phyloP scores from a whole-genome alignment of 2,113 vertebrate genomes.

The Ammodytes dubius region DNA sequence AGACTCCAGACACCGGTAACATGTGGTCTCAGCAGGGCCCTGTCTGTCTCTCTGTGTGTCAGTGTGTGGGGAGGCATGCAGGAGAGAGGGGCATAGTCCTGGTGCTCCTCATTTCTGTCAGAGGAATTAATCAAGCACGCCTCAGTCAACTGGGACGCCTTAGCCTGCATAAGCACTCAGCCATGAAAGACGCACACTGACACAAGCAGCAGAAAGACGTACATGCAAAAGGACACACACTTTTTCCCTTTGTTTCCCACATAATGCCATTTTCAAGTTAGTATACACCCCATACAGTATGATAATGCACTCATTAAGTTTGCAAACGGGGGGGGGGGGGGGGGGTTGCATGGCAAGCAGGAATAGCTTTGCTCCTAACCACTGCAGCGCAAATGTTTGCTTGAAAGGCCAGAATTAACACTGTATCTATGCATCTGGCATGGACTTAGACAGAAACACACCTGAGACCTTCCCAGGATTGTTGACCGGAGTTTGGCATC shows the following conservation, averaged over 20 bases:
- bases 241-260: background rate
- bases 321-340: slow-evolving; percentile 10
- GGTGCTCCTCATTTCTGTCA: slow-evolving; percentile 63
- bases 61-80: slow-evolving; percentile 28
- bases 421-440: slow-evolving; percentile 5
- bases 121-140: slow-evolving; percentile 72
- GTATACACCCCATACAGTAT: background rate
- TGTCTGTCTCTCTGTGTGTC: slow-evolving; percentile 38
- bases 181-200: slow-evolving; percentile 50
- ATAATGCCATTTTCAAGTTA: background rate
- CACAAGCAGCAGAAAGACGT: slow-evolving; percentile 13
- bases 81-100: slow-evolving; percentile 29
- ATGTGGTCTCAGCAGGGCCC: slow-evolving; percentile 45
- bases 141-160: slow-evolving; percentile 47
- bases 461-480: slow-evolving; percentile 33
- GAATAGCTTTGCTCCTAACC: slow-evolving; percentile 27
- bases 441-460: slow-evolving; percentile 43
- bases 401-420: slow-evolving; percentile 7
- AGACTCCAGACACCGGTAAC: slow-evolving; percentile 45
- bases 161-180: slow-evolving; percentile 56
- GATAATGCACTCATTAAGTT: slow-evolving; percentile 6
- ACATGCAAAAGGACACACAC: slow-evolving; percentile 14
- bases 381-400: background rate
- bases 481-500: slow-evolving; percentile 33
- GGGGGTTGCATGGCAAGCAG: background rate